Conservation (phyloP, 1,140 invertebrate species). For the Philopotamus ludificatus region DNA sequence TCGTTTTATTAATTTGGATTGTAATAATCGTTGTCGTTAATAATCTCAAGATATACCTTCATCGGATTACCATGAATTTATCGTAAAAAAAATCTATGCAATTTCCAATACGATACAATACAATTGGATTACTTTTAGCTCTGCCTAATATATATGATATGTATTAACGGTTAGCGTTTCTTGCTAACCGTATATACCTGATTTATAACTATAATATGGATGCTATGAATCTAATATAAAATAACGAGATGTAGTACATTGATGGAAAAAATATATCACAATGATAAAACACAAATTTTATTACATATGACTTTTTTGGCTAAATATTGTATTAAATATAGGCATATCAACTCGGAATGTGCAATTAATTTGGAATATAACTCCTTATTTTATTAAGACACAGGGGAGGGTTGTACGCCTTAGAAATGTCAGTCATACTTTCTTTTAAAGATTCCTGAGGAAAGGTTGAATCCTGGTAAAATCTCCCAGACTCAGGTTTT, state of each 20-base stretch:
- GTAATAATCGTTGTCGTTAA: not conserved
- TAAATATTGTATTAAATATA: not conserved
- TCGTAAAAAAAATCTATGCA: too few relatives aligned
- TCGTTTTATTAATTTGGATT: not conserved
- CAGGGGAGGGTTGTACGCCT: not conserved
- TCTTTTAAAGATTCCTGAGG: conserved; percentile 53
- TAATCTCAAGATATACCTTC: not conserved
- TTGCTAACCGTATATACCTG: too few relatives aligned
- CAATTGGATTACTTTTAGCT: too few relatives aligned
- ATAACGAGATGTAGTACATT: too few relatives aligned
- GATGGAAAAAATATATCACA: too few relatives aligned
- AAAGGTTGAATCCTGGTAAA: conserved; percentile 54
- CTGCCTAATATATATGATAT: too few relatives aligned
- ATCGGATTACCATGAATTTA: too few relatives aligned
- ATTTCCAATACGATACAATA: too few relatives aligned
- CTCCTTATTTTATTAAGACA: not conserved
- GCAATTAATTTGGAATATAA: not conserved
- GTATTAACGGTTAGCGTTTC: too few relatives aligned
- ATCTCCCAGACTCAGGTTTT: conserved; percentile 52
- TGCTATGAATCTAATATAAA: too few relatives aligned
- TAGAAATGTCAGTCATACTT: conserved; percentile 24
- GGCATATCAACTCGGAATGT: not conserved
- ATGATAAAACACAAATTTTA: not conserved
- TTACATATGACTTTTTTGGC: not conserved
- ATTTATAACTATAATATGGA: too few relatives aligned